phyloP scores from a whole-genome alignment of 2,113 vertebrate genomes.

The Cephalopholis sonnerati region DNA sequence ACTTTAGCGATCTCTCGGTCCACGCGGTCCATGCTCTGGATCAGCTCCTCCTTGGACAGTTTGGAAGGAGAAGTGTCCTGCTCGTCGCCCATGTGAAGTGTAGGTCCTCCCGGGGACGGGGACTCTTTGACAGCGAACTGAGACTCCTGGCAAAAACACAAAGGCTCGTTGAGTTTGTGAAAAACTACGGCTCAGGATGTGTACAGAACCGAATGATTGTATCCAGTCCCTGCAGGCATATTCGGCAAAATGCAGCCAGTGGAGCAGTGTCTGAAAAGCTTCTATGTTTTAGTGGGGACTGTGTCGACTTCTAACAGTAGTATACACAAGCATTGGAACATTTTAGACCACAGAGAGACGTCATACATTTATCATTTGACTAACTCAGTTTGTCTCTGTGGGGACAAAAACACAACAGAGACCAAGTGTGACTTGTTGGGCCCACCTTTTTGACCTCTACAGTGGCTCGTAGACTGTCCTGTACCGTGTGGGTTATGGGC shows the following conservation, averaged over 20 bases:
- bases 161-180: not conserved
- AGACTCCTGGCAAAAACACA: conserved; percentile 87
- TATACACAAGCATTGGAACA: not conserved
- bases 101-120: conserved; percentile 86
- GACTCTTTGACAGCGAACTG: conserved; percentile 92
- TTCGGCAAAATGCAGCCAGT: not conserved
- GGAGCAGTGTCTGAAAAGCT: not conserved
- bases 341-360: too few relatives aligned
- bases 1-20: conserved; percentile 99
- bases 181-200: not conserved
- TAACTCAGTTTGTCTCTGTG: not conserved
- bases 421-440: not conserved
- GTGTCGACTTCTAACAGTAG: not conserved
- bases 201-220: not conserved
- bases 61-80: conserved; percentile 97
- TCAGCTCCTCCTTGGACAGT: conserved; percentile 98
- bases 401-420: not conserved
- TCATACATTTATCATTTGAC: too few relatives aligned
- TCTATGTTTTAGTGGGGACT: not conserved
- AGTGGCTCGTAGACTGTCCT: conserved; percentile 90
- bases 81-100: conserved; percentile 90
- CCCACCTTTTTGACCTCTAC: conserved; percentile 96
- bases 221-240: not conserved
- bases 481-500: conserved; percentile 89
- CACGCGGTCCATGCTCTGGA: conserved; percentile 99